Conservation (phyloP, 2,888 invertebrate species). For the Prosapia bicincta region DNA sequence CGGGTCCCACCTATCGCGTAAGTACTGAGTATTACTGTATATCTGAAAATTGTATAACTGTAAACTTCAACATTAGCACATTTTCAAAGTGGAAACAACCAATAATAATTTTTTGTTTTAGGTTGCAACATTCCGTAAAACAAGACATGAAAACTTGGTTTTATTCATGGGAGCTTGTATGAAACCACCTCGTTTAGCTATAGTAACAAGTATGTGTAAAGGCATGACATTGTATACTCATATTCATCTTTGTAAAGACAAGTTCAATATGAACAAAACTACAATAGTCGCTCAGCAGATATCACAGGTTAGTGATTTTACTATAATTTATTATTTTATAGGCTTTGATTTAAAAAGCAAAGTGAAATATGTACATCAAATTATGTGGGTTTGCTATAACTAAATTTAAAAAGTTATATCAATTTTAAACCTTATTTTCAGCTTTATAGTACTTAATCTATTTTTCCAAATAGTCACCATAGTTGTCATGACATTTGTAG, state of each 20-base stretch:
- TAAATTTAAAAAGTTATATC: no score
- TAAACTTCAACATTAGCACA: no score
- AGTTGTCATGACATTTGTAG: no score
- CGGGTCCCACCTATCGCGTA: no score
- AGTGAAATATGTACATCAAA: neutral
- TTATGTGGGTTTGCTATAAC: neutral
- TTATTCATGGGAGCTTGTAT: constrained; percentile 99
- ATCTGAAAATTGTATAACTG: no score
- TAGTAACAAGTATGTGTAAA: constrained; percentile 96
- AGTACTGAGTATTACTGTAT: no score
- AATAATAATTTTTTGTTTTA: constrained; percentile 45
- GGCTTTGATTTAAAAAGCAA: neutral
- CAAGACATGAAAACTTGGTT: constrained; percentile 96
- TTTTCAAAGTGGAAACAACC: no score
- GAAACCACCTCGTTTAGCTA: constrained; percentile 94
- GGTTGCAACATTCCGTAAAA: constrained; percentile 95
- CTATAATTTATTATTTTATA: no score
- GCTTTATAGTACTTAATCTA: no score
- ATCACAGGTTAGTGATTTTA: constrained; percentile 75
- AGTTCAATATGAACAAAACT: constrained; percentile 90
- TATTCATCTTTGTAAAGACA: constrained; percentile 87
- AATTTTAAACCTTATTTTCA: no score
- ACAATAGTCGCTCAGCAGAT: constrained; percentile 95
- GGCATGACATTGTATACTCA: constrained; percentile 92
- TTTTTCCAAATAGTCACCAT: no score